phyloP scores from a whole-genome alignment of 1,140 invertebrate genomes.

The Venustaconcha ellipsiformis region DNA sequence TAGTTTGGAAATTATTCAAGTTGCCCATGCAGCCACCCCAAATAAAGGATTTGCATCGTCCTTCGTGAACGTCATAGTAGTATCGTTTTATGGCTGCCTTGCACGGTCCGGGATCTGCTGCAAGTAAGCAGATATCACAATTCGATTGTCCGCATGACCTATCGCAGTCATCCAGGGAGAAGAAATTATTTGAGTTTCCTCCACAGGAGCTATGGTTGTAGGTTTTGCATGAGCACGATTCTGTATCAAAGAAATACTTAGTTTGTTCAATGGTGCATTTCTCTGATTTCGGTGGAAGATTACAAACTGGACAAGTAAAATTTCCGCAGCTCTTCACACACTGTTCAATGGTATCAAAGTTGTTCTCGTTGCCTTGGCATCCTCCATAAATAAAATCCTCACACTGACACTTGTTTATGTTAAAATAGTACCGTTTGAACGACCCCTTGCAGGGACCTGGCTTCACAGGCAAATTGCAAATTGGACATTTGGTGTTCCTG shows the following conservation, averaged over 20 bases:
- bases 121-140: conserved; percentile 30
- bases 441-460: conserved; percentile 52
- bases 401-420: conserved; percentile 63
- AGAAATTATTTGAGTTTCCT: conserved; percentile 17
- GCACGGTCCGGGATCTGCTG: conserved; percentile 72
- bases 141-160: conserved; percentile 18
- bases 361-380: conserved; percentile 67
- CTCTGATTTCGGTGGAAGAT: conserved; percentile 58
- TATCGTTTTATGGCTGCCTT: conserved; percentile 73
- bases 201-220: conserved; percentile 7
- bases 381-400: conserved; percentile 67
- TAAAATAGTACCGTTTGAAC: conserved; percentile 65
- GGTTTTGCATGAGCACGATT: conserved; percentile 56
- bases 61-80: conserved; percentile 72
- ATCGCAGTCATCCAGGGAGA: conserved; percentile 7
- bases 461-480: conserved; percentile 44
- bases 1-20: no score
- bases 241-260: conserved; percentile 63
- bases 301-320: conserved; percentile 21
- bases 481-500: conserved; percentile 30
- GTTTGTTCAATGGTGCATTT: conserved; percentile 63
- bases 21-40: conserved; percentile 59
- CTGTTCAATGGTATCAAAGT: conserved; percentile 56
- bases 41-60: conserved; percentile 55
- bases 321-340: conserved; percentile 40